Evolutionary conservation across 2,888 invertebrate genomes (phyloP), one percentile per base, ranked within the genome.

Genomic region (Sminthurinus aureus): DNA sequence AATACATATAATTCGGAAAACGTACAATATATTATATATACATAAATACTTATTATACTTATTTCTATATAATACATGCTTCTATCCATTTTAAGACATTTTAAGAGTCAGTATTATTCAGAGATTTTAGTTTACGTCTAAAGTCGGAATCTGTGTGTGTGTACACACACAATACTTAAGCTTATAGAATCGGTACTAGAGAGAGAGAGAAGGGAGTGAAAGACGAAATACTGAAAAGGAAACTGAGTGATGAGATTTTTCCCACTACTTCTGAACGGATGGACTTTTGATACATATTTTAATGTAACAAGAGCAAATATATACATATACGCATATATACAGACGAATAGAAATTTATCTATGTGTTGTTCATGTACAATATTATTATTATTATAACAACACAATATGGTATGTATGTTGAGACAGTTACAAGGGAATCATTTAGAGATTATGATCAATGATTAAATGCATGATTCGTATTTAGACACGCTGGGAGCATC

Each of bases 381-480:
- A 52, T 8, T 52, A 58, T 13, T 58, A 18, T 58, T 15, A 18
- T 58, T 58, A 15, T 58, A 18, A 15, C 15, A 15, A 58, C 15
- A 58, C 58, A 58, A 58, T 58, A 15, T 58, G 13, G 58, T 15
- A 9, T 15, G 18, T 13, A 58, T 11, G 58, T 58, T 15, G 58
- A 58, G 24, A 71, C 71, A 71, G 24, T 12, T 24, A 71, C 71
- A 15, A 71, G 71, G 71, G 26, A 71, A 71, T 15, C 71, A 71
- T 71, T 83, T 71, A 22, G 38, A 73, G 81, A 79, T 81, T 81
- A 83, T 79, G 81, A 83, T 79, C 71, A 83, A 74, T 81, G 81
- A 83, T 82, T 85, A 85, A 79, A 84, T 52, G 82, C 51, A 80
- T 79, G 71, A 79, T 79, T 76, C 83, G 78, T 81, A 84, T 81